Percentiles rank a stretch among this genome's conserved stretches.
These are phyloP conservation scores for Astropecten irregularis DNA, from an alignment of 53 echinoderm and acorn worm species.

Conservation along the genomic window DNA sequence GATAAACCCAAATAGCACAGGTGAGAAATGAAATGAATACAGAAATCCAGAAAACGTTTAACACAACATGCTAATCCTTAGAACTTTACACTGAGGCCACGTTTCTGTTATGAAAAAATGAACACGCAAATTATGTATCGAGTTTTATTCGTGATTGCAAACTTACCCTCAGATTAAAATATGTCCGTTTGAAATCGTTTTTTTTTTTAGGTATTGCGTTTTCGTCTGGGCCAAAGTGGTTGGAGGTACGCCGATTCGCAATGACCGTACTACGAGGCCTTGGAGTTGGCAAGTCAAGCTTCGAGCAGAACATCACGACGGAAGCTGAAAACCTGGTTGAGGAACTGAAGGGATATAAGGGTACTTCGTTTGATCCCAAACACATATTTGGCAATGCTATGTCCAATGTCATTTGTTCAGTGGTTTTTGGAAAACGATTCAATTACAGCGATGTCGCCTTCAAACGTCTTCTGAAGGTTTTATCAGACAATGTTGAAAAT, in stretches of 20 bases:
- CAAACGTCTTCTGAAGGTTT: too few relatives aligned
- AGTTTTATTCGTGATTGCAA: not conserved
- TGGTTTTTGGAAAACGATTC: slow-evolving; percentile 28
- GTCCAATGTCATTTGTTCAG: too few relatives aligned
- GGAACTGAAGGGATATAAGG: too few relatives aligned
- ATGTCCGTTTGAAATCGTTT: not conserved
- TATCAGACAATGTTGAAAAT: not conserved
- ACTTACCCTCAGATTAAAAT: not conserved
- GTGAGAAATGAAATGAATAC: not conserved
- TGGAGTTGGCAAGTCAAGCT: slow-evolving; percentile 45
- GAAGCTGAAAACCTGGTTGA: slow-evolving; percentile 14
- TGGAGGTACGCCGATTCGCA: slow-evolving; percentile 36
- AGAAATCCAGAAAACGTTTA: not conserved
- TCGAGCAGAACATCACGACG: slow-evolving; percentile 32
- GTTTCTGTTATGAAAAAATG: too few relatives aligned
- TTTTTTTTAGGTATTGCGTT: not conserved
- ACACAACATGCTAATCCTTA: too few relatives aligned
- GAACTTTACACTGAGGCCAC: too few relatives aligned
- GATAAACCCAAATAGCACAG: not conserved
- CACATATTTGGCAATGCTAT: too few relatives aligned
- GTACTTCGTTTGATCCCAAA: too few relatives aligned
- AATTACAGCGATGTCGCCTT: not conserved
- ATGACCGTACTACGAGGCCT: too few relatives aligned
- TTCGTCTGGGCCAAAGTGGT: slow-evolving; percentile 39
- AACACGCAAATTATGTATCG: not conserved